These are phyloP conservation scores for Valencia hispanica DNA, from an alignment of 2,797 vertebrate genomes.

Conservation along the genomic window DNA sequence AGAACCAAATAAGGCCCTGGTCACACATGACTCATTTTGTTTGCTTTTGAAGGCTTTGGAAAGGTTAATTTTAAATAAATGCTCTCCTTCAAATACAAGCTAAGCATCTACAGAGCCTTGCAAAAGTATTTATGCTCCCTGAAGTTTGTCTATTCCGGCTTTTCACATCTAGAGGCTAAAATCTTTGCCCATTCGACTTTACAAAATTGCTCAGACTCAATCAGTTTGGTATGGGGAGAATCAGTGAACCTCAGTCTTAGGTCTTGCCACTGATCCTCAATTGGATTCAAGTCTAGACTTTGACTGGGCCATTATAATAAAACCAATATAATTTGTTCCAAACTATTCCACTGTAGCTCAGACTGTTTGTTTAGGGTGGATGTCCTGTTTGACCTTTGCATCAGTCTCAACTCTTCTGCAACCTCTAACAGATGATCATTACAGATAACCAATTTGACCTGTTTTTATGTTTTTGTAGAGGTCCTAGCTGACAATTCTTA, in stretches of 20 bases:
- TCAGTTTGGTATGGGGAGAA: too few relatives aligned
- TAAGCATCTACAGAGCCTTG: background rate
- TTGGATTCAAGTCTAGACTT: background rate
- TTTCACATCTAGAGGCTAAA: background rate
- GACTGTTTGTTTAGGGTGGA: background rate
- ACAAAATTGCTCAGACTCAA: background rate
- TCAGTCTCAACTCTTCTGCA: background rate
- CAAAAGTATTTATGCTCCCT: background rate
- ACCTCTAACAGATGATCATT: background rate
- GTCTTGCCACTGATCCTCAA: background rate
- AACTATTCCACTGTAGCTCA: background rate
- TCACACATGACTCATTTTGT: conserved; percentile 11
- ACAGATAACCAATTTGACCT: background rate
- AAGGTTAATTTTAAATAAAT: background rate
- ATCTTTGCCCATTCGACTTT: background rate
- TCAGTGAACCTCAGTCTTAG: background rate
- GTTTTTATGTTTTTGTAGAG: background rate
- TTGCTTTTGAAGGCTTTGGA: background rate
- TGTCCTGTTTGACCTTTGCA: background rate
- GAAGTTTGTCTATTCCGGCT: background rate
- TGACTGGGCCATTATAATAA: background rate
- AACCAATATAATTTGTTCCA: background rate
- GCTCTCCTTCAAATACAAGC: background rate
- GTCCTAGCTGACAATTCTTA: background rate
- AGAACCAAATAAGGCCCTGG: conserved; percentile 35